These are phyloP conservation scores for Episyrphus balteatus DNA, from an alignment of 1,140 invertebrate genomes.

Conservation along the genomic window DNA sequence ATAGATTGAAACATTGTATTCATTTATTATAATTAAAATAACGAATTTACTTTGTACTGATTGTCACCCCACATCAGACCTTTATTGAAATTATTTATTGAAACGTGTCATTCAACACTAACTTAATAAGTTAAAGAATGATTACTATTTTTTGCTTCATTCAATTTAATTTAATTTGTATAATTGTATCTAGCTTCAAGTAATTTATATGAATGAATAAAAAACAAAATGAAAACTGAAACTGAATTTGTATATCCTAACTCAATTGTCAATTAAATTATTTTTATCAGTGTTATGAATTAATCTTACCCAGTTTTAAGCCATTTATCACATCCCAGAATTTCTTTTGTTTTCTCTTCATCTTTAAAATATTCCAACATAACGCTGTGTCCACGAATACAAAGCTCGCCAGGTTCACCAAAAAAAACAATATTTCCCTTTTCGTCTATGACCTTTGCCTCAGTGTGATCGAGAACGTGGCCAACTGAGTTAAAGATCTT, in stretches of 20 bases:
- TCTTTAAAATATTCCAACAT: constrained; percentile 81
- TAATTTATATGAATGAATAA: too few relatives aligned
- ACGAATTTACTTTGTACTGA: too few relatives aligned
- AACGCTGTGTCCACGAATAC: constrained; percentile 60
- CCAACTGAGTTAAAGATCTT: constrained; percentile 62
- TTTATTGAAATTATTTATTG: too few relatives aligned
- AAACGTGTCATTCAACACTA: too few relatives aligned
- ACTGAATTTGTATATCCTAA: not conserved
- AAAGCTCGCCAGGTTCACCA: constrained; percentile 66
- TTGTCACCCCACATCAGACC: too few relatives aligned
- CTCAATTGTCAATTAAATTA: not conserved
- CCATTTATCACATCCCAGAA: constrained; percentile 62
- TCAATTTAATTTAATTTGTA: too few relatives aligned
- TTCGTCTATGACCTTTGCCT: constrained; percentile 64
- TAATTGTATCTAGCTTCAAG: too few relatives aligned
- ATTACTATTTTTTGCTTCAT: too few relatives aligned
- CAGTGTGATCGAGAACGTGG: constrained; percentile 58
- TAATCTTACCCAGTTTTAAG: constrained; percentile 69
- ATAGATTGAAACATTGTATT: too few relatives aligned
- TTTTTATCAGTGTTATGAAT: not conserved
- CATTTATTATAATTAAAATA: too few relatives aligned
- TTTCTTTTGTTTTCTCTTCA: constrained; percentile 60
- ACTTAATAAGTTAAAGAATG: too few relatives aligned
- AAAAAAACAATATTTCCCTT: constrained; percentile 56
- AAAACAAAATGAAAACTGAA: too few relatives aligned